A percentile compares a stretch with the other conserved stretches of the same genome.
Evolutionary conservation across 2,888 invertebrate species (phyloP).

Genomic region (Thymelicus acteon): DNA sequence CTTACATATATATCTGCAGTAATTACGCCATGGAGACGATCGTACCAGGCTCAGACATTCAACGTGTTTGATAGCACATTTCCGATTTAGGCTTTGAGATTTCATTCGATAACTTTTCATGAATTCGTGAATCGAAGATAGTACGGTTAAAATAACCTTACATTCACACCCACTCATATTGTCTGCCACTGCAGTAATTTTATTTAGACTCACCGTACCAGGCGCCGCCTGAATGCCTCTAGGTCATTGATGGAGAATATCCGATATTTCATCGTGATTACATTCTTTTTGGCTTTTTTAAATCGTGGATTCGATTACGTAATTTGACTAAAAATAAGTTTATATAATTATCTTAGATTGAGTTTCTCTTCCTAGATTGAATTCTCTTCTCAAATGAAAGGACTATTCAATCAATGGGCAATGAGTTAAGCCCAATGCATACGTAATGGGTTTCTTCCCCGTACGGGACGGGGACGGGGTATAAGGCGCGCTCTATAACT

Average conservation of each 20-base stretch:
- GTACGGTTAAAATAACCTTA: constrained; percentile 25
- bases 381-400: background rate
- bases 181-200: constrained; percentile 35
- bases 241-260: constrained; percentile 29
- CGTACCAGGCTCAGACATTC: constrained; percentile 13
- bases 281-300: constrained; percentile 13
- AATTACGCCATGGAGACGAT: constrained; percentile 12
- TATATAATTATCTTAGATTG: background rate
- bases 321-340: background rate
- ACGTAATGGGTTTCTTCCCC: too few relatives aligned
- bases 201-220: constrained; percentile 30
- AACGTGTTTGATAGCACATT: constrained; percentile 1
- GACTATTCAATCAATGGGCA: too few relatives aligned
- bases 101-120: constrained; percentile 14
- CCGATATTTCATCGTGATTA: constrained; percentile 33
- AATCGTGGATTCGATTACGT: constrained; percentile 10
- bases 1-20: constrained; percentile 4
- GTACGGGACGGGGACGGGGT: too few relatives aligned
- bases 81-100: constrained; percentile 23
- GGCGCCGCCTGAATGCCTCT: constrained; percentile 27
- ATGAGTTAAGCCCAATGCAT: too few relatives aligned
- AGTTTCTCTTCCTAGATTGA: background rate
- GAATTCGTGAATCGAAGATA: background rate
- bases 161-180: constrained; percentile 34
- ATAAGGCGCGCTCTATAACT: too few relatives aligned